Percentiles rank a stretch among this genome's conserved stretches.
These are phyloP conservation scores for Heptranchias perlo DNA, from an alignment of 2,113 vertebrate genomes.

Conservation along the genomic window DNA sequence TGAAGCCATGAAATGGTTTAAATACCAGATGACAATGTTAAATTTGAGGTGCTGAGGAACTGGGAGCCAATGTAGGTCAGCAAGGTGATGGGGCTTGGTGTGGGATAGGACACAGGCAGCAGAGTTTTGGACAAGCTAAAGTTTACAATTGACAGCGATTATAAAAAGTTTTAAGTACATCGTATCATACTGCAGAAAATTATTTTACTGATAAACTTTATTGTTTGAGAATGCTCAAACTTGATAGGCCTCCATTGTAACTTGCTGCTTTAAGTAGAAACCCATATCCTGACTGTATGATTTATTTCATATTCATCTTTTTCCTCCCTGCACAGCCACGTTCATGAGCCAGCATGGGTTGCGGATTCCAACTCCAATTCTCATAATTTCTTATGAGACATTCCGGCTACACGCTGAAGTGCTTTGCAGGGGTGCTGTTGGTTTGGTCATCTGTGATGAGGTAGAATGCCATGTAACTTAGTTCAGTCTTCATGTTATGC, in stretches of 20 bases:
- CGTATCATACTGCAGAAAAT: neutral
- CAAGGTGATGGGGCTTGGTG: neutral
- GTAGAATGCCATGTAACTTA: constrained; percentile 50
- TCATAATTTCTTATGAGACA: constrained; percentile 95
- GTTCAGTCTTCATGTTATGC: neutral
- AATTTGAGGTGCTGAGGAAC: neutral
- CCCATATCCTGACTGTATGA: neutral
- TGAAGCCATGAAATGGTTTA: neutral
- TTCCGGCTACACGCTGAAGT: constrained; percentile 81
- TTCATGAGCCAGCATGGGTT: constrained; percentile 83
- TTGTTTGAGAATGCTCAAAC: neutral
- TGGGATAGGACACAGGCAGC: neutral
- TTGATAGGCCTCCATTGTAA: neutral
- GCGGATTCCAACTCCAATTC: constrained; percentile 78
- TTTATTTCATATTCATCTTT: neutral
- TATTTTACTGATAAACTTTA: neutral
- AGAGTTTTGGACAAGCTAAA: neutral
- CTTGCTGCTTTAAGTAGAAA: neutral
- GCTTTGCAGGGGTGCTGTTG: constrained; percentile 80
- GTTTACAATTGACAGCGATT: neutral
- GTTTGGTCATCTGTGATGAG: constrained; percentile 93
- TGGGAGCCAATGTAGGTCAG: neutral
- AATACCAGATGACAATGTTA: neutral
- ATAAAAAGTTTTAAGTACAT: neutral
- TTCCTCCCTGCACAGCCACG: constrained; percentile 54